A percentile compares a stretch with the other conserved stretches of the same genome.
These are phyloP conservation scores for Scaptomyza caliginosa DNA, from an alignment of 2,888 invertebrate genomes.

Conservation along the genomic window DNA sequence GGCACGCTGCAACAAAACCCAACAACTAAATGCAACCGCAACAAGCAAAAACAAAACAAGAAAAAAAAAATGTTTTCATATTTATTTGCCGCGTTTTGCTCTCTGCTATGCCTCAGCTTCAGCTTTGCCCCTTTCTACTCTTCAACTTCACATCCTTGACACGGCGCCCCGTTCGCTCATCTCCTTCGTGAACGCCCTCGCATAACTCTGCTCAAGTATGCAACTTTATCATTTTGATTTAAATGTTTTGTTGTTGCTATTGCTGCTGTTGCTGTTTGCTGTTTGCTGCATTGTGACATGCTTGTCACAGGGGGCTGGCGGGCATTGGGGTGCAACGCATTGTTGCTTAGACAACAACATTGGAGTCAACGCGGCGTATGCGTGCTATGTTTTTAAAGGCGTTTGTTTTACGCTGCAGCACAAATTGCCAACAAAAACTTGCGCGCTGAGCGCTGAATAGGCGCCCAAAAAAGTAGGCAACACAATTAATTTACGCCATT, in stretches of 20 bases:
- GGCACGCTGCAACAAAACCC: slow-evolving; percentile 44
- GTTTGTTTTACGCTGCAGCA: slow-evolving; percentile 7
- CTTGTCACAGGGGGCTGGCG: slow-evolving; percentile 43
- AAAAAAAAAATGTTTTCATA: slow-evolving; percentile 72
- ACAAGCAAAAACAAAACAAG: slow-evolving; percentile 17
- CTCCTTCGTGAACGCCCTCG: slow-evolving; percentile 30
- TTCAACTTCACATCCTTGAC: slow-evolving; percentile 14
- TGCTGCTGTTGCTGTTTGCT: slow-evolving; percentile 46
- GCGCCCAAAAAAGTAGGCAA: slow-evolving; percentile 29
- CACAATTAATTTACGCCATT: slow-evolving; percentile 28
- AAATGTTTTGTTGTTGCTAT: slow-evolving; percentile 73
- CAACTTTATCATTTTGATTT: slow-evolving; percentile 83
- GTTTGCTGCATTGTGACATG: slow-evolving; percentile 64
- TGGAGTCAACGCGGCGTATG: slow-evolving; percentile 51
- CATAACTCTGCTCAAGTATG: slow-evolving; percentile 82
- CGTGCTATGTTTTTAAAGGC: slow-evolving; percentile 49
- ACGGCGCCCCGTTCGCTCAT: slow-evolving; percentile 9
- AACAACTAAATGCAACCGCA: slow-evolving; percentile 54
- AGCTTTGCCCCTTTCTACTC: not conserved
- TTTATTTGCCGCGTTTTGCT: slow-evolving; percentile 66
- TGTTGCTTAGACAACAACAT: slow-evolving; percentile 58
- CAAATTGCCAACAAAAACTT: slow-evolving; percentile 23
- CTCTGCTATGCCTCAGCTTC: slow-evolving; percentile 17
- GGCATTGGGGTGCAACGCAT: slow-evolving; percentile 33
- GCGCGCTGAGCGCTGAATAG: not conserved